phyloP scores from a whole-genome alignment of 2,113 vertebrate species.

The Athene noctua region DNA sequence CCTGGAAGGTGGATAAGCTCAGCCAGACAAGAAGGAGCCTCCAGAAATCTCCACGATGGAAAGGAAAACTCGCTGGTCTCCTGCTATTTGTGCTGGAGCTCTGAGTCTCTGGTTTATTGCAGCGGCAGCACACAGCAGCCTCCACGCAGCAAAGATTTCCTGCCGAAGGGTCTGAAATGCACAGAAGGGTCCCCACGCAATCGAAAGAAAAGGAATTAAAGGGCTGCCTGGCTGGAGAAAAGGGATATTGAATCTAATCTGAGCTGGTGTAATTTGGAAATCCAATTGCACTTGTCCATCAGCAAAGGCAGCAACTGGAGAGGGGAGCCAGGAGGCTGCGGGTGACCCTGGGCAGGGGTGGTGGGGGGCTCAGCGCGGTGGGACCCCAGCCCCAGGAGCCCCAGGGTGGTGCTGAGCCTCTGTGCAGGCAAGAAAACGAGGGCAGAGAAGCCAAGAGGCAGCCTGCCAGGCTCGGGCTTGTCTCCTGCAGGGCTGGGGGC shows the following conservation, averaged over 20 bases:
- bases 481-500: background rate
- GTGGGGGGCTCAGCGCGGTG: background rate
- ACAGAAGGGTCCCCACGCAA: background rate
- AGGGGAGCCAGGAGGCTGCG: background rate
- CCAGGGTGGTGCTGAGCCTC: background rate
- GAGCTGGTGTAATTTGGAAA: slow-evolving; percentile 17
- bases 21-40: slow-evolving; percentile 43
- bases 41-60: slow-evolving; percentile 18
- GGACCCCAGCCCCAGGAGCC: background rate
- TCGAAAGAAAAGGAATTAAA: slow-evolving; percentile 36
- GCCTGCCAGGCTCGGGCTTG: rapidly evolving
- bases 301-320: background rate
- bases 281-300: slow-evolving; percentile 25
- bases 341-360: background rate
- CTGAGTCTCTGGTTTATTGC: background rate
- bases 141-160: background rate
- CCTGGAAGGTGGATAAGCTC: slow-evolving; percentile 25
- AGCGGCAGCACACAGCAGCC: background rate
- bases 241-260: slow-evolving; percentile 33
- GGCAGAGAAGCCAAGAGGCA: background rate
- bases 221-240: background rate
- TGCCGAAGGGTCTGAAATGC: background rate
- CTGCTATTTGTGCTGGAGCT: background rate
- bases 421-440: rapidly evolving
- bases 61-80: background rate